Evolutionary conservation across 2,888 invertebrate species (phyloP).

Genomic region (Temnothorax ravouxi): DNA sequence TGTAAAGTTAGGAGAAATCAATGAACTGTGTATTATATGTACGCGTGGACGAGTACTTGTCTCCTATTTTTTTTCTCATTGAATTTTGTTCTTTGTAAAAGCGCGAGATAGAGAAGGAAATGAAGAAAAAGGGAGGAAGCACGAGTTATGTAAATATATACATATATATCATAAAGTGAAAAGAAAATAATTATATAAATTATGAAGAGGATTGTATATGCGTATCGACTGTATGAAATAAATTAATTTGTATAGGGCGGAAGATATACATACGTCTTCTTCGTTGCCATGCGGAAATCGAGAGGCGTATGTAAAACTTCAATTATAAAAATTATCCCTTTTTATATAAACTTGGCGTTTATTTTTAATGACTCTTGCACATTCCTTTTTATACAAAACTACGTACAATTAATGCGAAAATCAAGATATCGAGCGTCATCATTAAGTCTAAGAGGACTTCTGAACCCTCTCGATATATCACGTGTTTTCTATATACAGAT

Average conservation of each 20-base stretch:
- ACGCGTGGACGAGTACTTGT: neutral
- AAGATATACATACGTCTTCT: conserved; percentile 57
- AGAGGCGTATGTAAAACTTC: conserved; percentile 76
- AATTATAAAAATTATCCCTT: conserved; percentile 81
- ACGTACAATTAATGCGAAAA: neutral
- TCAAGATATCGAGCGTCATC: neutral
- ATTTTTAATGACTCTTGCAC: neutral
- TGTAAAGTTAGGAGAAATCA: conserved; percentile 15
- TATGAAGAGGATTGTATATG: conserved; percentile 64
- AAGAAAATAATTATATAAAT: conserved; percentile 19
- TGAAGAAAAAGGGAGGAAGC: conserved; percentile 22
- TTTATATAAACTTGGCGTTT: conserved; percentile 65
- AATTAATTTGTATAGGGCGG: conserved; percentile 47
- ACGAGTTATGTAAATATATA: conserved; percentile 55
- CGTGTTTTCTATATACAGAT: neutral
- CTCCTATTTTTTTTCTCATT: neutral
- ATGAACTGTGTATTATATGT: neutral
- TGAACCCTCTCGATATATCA: neutral
- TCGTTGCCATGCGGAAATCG: conserved; percentile 63
- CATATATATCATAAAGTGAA: conserved; percentile 2
- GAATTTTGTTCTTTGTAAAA: conserved; percentile 5
- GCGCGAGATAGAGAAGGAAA: neutral
- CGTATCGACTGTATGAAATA: conserved; percentile 56
- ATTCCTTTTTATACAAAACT: neutral
- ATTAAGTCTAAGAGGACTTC: neutral